Conservation (phyloP, 2,888 invertebrate species). For the Cryptocephalus primarius region DNA sequence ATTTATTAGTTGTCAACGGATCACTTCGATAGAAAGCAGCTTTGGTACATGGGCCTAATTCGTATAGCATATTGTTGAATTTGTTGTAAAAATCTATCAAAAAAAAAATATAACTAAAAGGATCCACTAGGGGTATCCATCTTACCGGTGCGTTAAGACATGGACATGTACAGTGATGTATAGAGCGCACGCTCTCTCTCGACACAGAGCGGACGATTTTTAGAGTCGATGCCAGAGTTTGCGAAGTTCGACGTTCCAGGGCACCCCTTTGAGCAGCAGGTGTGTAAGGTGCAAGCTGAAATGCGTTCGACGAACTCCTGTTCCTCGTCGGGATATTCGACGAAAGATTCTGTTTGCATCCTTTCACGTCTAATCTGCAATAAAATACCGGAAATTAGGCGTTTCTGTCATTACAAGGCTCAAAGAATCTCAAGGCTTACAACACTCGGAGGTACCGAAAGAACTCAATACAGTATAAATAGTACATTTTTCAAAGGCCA, state of each 20-base stretch:
- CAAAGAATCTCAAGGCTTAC: too few species aligned
- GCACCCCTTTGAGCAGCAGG: conserved; percentile 45
- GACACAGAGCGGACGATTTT: conserved; percentile 78
- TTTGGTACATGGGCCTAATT: too few species aligned
- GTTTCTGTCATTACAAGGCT: neutral
- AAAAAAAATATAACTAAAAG: too few species aligned
- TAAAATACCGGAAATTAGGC: neutral
- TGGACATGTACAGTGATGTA: conserved; percentile 54
- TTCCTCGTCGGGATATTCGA: conserved; percentile 39
- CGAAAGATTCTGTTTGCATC: conserved; percentile 37
- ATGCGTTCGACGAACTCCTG: conserved; percentile 52
- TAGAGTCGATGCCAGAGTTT: conserved; percentile 62
- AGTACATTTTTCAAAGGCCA: too few species aligned
- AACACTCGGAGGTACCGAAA: too few species aligned
- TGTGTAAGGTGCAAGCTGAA: conserved; percentile 55
- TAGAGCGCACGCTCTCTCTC: conserved; percentile 67
- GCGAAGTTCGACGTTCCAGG: conserved; percentile 66
- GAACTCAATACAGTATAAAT: too few species aligned
- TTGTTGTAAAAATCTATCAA: too few species aligned
- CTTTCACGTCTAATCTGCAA: conserved; percentile 36
- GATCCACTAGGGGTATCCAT: conserved; percentile 3
- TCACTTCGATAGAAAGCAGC: too few species aligned
- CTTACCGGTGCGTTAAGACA: conserved; percentile 41
- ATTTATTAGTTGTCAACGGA: too few species aligned
- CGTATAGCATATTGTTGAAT: too few species aligned